Base-by-base conservation (phyloP, 35 echinoderm and acorn worm genomes). In the Anneissia japonica region DNA sequence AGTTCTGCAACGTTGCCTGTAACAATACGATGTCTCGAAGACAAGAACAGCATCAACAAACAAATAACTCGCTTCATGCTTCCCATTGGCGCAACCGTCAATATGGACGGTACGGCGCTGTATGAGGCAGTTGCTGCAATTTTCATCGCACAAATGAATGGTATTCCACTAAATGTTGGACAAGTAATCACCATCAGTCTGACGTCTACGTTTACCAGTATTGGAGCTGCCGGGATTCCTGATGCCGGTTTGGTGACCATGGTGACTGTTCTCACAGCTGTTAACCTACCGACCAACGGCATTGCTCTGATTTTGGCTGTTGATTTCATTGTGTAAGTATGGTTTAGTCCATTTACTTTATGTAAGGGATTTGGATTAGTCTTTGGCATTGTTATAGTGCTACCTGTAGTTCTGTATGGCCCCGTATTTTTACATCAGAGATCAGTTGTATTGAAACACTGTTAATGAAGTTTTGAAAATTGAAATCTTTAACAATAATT, bases 51-150 rank as follows among this genome's bases (percentile, higher is more conserved):
- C 6, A 80, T 99, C 31, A 92, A 99, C 64, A 84, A 45, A 39
- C 81, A 92, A 46, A 92, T 99, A 1, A 89, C 93, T 30, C 89
- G 96, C 10, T 99, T 99, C 46, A 84, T 99, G 33, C 89, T 99
- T 19, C 96, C 96, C 12, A 87, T 99, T 32, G 96, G 96, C 46
- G 96, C 96, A 31, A 99, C 96, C 17, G 94, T 99, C 35, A 99
- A 99, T 75, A 99, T 99, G 96, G 96, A 99, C 73, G 96, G 96
- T 72, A 99, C 96, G 14, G 96, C 96, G 17, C 41, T 99, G 0
- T 99, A 99, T 38, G 96, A 99, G 41, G 96, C 92, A 26, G 96
- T 99, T 5, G 96, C 96, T 0, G 96, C 96, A 32, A 99, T 99
- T 73, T 99, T 99, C 74, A 99, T 99, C 17, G 96, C 96, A 45